Percentiles rank a stretch among this genome's conserved stretches.
Evolutionary conservation across 1,140 invertebrate genomes (phyloP).

Genomic region (Pseudobourletiella spinata): DNA sequence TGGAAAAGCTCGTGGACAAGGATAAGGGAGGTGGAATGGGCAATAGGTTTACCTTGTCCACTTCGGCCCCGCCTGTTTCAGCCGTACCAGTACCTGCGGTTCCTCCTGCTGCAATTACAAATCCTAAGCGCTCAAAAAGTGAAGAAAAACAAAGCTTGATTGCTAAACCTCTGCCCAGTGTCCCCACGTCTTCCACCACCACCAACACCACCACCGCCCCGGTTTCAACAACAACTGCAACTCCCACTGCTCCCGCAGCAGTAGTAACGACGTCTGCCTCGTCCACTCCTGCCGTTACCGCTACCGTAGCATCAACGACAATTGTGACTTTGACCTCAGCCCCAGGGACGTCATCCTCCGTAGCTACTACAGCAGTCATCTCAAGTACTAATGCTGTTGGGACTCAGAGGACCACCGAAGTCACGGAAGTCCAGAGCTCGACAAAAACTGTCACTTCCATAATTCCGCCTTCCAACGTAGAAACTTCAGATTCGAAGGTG

Average conservation of each 20-base stretch:
- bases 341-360: too few species aligned
- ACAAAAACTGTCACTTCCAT: background rate
- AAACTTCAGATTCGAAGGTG: background rate
- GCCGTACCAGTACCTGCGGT: background rate
- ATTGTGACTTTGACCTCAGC: too few species aligned
- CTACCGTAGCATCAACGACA: too few species aligned
- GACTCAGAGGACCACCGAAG: background rate
- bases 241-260: background rate
- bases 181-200: background rate
- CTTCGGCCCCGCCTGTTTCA: background rate
- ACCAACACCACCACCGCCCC: background rate
- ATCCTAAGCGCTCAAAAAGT: constrained; percentile 17
- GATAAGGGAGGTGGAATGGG: background rate
- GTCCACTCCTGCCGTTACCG: too few species aligned
- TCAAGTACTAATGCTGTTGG: background rate
- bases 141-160: background rate
- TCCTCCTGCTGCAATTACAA: background rate
- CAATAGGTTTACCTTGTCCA: constrained; percentile 5
- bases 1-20: constrained; percentile 28
- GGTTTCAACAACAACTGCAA: background rate
- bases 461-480: constrained; percentile 1
- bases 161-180: background rate
- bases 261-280: background rate
- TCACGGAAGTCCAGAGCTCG: background rate
- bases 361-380: too few species aligned